phyloP scores from a whole-genome alignment of 2,888 invertebrate genomes.

The Sialis fuliginosa region DNA sequence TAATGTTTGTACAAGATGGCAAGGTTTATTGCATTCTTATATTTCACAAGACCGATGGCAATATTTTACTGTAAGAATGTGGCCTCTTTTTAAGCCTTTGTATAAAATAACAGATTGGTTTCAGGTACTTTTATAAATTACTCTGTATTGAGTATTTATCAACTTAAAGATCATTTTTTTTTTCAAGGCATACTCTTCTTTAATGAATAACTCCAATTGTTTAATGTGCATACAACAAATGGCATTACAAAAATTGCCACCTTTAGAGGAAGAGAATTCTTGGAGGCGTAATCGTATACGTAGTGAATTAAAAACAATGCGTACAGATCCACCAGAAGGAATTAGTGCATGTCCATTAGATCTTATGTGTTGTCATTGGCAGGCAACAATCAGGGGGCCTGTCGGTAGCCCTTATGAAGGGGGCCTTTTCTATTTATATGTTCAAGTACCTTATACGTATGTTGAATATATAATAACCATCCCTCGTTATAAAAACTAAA shows the following conservation, averaged over 20 bases:
- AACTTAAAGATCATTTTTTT: conserved; percentile 5
- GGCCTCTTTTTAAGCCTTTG: conserved; percentile 74
- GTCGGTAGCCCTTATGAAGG: conserved; percentile 88
- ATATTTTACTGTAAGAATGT: conserved; percentile 53
- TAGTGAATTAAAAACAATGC: conserved; percentile 52
- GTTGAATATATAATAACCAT: conserved; percentile 10
- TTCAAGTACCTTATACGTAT: conserved; percentile 71
- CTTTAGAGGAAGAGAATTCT: conserved; percentile 61
- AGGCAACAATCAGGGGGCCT: conserved; percentile 83
- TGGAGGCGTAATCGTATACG: conserved; percentile 67
- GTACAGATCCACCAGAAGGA: conserved; percentile 69
- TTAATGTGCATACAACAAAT: conserved; percentile 75
- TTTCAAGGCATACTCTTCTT: conserved; percentile 41
- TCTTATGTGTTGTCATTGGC: conserved; percentile 75
- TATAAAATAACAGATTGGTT: conserved; percentile 61
- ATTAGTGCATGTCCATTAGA: conserved; percentile 70
- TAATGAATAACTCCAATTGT: conserved; percentile 69
- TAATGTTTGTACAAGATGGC: conserved; percentile 75
- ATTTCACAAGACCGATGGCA: conserved; percentile 68
- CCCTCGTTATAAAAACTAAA: not conserved
- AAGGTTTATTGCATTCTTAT: conserved; percentile 59
- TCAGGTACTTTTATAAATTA: conserved; percentile 28
- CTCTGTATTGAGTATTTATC: not conserved
- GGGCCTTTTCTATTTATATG: conserved; percentile 76
- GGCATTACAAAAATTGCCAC: conserved; percentile 50